Conservation (phyloP, 1,140 invertebrate genomes). For the Scaptomyza graminum region DNA sequence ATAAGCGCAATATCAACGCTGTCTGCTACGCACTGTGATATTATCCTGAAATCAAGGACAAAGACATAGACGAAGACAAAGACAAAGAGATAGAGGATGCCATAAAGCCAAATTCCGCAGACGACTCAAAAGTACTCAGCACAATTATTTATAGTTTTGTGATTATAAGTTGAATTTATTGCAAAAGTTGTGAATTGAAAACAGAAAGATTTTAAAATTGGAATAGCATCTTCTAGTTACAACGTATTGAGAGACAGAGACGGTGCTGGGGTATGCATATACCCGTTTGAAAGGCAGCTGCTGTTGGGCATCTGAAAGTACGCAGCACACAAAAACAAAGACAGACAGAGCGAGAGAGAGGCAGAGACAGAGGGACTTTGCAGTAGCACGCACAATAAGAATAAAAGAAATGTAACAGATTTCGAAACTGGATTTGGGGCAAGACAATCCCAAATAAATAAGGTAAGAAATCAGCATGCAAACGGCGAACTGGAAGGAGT, state of each 20-base stretch:
- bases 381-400: not conserved
- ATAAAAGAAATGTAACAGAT: slow-evolving; percentile 37
- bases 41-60: slow-evolving; percentile 15
- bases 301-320: slow-evolving; percentile 7
- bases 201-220: no score
- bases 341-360: no score
- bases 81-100: not conserved
- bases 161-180: no score
- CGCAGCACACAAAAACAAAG: slow-evolving; percentile 13
- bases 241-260: not conserved
- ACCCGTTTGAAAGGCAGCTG: slow-evolving; percentile 3
- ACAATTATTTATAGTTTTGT: not conserved
- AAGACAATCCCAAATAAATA: slow-evolving; percentile 60
- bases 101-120: not conserved
- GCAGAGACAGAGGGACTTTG: slow-evolving; percentile 4
- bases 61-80: not conserved
- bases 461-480: slow-evolving; percentile 55
- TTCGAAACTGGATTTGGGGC: slow-evolving; percentile 26
- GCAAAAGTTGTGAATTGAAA: no score
- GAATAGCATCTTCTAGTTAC: no score
- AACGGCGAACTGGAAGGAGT: slow-evolving; percentile 1
- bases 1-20: slow-evolving; percentile 46
- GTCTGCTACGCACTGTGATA: slow-evolving; percentile 29
- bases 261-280: not conserved
- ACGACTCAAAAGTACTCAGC: slow-evolving; percentile 6